Evolutionary conservation across 2,888 invertebrate genomes (phyloP).

Genomic region (Trachelus tabidus): DNA sequence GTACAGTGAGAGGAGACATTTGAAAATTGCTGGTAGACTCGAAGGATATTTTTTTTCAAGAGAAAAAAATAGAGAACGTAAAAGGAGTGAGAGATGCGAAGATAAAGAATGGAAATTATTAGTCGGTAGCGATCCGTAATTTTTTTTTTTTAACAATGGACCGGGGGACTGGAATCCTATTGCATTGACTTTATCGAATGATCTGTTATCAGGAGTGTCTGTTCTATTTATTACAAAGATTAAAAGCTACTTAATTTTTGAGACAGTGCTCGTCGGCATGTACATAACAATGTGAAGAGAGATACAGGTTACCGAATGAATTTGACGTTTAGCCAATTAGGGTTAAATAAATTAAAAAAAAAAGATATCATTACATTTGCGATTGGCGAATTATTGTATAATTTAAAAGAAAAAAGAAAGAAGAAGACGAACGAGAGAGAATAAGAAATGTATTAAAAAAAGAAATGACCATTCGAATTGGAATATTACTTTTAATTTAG

Average conservation of each 20-base stretch:
- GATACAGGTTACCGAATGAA: constrained; percentile 26
- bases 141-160: neutral
- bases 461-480: constrained; percentile 3
- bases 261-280: constrained; percentile 28
- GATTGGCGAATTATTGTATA: neutral
- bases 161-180: neutral
- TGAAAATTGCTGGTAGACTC: neutral
- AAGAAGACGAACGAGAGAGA: neutral
- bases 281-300: constrained; percentile 27
- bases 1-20: neutral
- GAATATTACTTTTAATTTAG: constrained; percentile 27
- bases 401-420: neutral
- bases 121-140: neutral
- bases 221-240: constrained; percentile 3
- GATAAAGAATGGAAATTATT: neutral
- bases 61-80: neutral
- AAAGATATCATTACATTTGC: too few species aligned
- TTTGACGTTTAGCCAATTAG: constrained; percentile 21
- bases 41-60: neutral
- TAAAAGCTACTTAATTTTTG: constrained; percentile 19
- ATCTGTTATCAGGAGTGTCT: neutral
- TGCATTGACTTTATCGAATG: neutral
- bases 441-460: constrained; percentile 2
- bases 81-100: neutral
- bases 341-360: neutral